Conservation (phyloP, 2,113 vertebrate species). For the Thermophis baileyi region DNA sequence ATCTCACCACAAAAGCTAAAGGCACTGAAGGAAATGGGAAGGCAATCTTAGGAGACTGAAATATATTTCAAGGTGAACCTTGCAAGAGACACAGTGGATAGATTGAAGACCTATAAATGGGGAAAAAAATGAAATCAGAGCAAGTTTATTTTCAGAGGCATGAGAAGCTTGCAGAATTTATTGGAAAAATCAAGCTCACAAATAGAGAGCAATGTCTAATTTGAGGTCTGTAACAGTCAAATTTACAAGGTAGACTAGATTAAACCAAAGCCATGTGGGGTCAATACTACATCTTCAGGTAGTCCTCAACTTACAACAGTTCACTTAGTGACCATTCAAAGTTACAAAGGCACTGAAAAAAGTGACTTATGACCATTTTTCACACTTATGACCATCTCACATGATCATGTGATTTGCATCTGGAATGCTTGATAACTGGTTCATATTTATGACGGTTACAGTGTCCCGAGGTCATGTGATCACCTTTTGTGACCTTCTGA, state of each 20-base stretch:
- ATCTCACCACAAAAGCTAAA: not conserved
- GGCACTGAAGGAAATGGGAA: not conserved
- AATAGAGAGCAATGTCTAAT: not conserved
- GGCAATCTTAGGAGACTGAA: not conserved
- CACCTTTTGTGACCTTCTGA: no score
- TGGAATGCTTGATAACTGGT: no score
- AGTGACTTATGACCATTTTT: no score
- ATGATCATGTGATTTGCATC: no score
- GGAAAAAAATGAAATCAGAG: not conserved
- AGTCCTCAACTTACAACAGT: no score
- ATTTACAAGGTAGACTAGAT: not conserved
- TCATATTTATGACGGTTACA: no score
- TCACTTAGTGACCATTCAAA: no score
- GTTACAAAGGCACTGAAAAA: no score
- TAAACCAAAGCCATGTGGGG: not conserved
- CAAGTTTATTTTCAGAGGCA: not conserved
- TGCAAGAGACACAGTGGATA: not conserved
- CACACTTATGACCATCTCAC: no score
- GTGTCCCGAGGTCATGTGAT: no score
- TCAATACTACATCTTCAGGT: not conserved
- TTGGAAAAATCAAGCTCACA: not conserved
- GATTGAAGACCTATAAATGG: not conserved
- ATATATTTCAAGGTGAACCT: not conserved
- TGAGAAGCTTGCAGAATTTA: not conserved
- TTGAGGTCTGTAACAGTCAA: not conserved